Evolutionary conservation across 1,140 invertebrate genomes (phyloP), one percentile per base, ranked within the genome.

Genomic region (Bombus picipes): DNA sequence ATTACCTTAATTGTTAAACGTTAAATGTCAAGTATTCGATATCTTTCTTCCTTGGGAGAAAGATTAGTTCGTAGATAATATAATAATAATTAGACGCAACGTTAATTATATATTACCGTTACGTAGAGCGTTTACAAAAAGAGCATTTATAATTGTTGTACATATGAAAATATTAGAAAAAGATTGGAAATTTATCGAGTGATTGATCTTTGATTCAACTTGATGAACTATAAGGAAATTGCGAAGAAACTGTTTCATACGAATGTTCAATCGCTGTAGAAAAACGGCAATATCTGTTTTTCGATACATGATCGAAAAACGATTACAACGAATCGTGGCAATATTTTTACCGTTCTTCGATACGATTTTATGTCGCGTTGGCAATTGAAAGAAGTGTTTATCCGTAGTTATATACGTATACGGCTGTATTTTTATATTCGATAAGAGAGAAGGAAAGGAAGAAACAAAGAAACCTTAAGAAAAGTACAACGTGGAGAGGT

Each of bases 401-500:
- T n/a, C 15, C 15, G 0, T n/a, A 37, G 73, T 62, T 25, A 6
- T 65, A 65, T 18, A 66, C 25, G 3, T 32, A 34, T 32, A 32
- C 41, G 34, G 34, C n/a, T 70, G 62, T 79, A 68, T 47, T 72
- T 68, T 70, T 81, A 62, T 53, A 32, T 28, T 10, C 34, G 18
- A 65, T 3, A 25, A 53, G 4, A 10, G n/a, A 57, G 0, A 41
- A 32, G 6, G 0, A 28, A 10, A 3, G 25, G 18, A 28, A 39
- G n/a, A 3, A 9, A 22, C 3, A 59, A 28, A 47, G 9, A 13
- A 4, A 68, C 18, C 25, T 22, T 37, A 22, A 68, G 22, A 57
- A 85, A 43, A 85, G 83, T 85, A 80, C 83, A 85, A 85, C 68
- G 39, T 72, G 53, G 3, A 62, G 32, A 22, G 32, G 22, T 71